Base-by-base conservation (phyloP, 2,888 invertebrate species). In the Pterostichus madidus region DNA sequence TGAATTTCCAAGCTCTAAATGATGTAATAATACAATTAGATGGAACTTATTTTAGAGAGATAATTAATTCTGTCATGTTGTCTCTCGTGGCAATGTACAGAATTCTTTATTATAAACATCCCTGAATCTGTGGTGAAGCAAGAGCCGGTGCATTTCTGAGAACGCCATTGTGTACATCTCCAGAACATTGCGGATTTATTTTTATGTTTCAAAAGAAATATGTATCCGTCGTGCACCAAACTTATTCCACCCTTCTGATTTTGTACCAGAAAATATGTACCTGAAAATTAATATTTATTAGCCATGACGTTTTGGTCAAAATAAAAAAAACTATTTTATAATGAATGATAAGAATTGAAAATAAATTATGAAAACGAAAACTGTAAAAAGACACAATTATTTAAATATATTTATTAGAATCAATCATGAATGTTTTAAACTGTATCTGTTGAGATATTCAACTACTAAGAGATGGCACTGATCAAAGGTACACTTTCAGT, bases 211-310 rank as follows among this genome's bases (percentile, higher is more conserved):
- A 17, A 13, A 17, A 17, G 13, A 13, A 17, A 56, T 17, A 56
- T 17, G 13, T 56, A 13, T 15, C 56, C 56, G 17, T 56, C 56
- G 17, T 56, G 17, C 13, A 56, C 56, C 8, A 56, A 15, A 17
- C 13, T 56, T 17, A 56, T 17, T 56, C 56, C 56, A 56, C 56
- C 56, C 56, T 56, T 56, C 13, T 17, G n/a, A 8, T 56, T 56
- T 56, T 13, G 4, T 15, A 56, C 24, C 56, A 56, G 17, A 13
- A 56, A 56, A 17, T 56, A 49, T n/a, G 49, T 13, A 56, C 56
- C 56, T 56, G 13, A 15, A 56, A 49, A 49, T 13, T 49, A 49
- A 8, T 49, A n/a, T 5, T 8, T n/a, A 10, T 49, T 49, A n/a
- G 49, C 10, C 11, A 8, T 11, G 6, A 24, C 1, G 3, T 24